Percentiles rank a stretch among this genome's conserved stretches.
phyloP scores from a whole-genome alignment of 2,797 vertebrate genomes.

The Pipistrellus nathusii region DNA sequence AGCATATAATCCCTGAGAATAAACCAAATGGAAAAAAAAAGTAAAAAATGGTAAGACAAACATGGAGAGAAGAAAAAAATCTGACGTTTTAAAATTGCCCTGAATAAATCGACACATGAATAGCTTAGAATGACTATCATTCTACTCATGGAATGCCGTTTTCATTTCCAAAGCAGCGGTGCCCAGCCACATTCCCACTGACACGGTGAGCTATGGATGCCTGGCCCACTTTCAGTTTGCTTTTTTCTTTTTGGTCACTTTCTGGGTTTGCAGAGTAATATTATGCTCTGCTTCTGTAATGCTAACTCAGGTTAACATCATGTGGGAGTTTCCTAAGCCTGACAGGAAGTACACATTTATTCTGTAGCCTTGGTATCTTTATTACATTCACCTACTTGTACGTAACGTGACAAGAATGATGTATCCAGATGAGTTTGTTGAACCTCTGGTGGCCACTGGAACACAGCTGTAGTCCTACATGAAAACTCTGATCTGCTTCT shows the following conservation, averaged over 20 bases:
- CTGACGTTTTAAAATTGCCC: not conserved
- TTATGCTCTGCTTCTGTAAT: not conserved
- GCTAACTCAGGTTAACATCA: not conserved
- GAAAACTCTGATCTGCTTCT: conserved; percentile 96
- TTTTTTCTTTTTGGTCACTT: not conserved
- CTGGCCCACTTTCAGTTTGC: not conserved
- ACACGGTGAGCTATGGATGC: not conserved
- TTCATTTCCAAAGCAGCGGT: not conserved
- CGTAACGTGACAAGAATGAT: conserved; percentile 98
- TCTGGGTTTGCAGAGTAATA: not conserved
- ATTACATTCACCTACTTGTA: conserved; percentile 91
- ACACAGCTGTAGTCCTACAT: conserved; percentile 95
- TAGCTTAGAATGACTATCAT: not conserved
- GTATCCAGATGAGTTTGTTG: conserved; percentile 97
- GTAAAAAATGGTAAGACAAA: not conserved
- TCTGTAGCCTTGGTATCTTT: not conserved
- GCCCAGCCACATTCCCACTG: not conserved
- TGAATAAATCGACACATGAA: not conserved
- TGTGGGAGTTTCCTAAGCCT: not conserved
- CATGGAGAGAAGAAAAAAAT: not conserved
- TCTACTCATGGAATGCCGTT: not conserved
- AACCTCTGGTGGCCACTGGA: conserved; percentile 95
- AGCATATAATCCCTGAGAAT: not conserved
- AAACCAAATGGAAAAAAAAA: not conserved
- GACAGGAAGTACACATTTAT: not conserved